phyloP scores from a whole-genome alignment of 2,113 vertebrate species.

The Lophius piscatorius region DNA sequence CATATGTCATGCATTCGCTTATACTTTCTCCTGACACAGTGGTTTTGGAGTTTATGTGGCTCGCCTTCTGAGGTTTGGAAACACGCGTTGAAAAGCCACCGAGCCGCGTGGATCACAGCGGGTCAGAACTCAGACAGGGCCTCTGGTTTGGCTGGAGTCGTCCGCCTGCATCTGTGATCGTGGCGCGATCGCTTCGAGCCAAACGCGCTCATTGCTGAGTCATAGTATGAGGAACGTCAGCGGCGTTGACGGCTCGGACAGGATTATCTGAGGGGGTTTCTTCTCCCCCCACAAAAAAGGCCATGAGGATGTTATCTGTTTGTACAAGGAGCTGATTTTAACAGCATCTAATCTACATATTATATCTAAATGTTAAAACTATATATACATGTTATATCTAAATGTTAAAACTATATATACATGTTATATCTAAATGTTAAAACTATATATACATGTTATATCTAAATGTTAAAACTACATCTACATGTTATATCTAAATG shows the following conservation, averaged over 20 bases:
- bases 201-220: conserved; percentile 58
- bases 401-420: too few species aligned
- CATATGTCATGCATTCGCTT: conserved; percentile 59
- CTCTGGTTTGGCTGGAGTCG: conserved; percentile 70
- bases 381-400: too few species aligned
- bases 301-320: conserved; percentile 18
- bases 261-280: conserved; percentile 37
- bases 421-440: too few species aligned
- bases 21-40: conserved; percentile 73
- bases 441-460: too few species aligned
- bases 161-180: conserved; percentile 62
- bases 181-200: conserved; percentile 42
- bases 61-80: conserved; percentile 74
- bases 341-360: too few species aligned
- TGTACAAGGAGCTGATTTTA: conserved; percentile 7
- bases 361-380: too few species aligned
- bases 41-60: conserved; percentile 67
- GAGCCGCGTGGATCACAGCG: conserved; percentile 68
- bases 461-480: too few species aligned
- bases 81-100: conserved; percentile 70
- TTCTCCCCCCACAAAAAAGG: conserved; percentile 6
- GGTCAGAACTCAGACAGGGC: conserved; percentile 70
- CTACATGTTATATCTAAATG: too few species aligned
- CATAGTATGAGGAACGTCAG: conserved; percentile 63
- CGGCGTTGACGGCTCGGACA: conserved; percentile 47